Conservation (phyloP, 2,888 invertebrate species). For the Nomada goodeniana region DNA sequence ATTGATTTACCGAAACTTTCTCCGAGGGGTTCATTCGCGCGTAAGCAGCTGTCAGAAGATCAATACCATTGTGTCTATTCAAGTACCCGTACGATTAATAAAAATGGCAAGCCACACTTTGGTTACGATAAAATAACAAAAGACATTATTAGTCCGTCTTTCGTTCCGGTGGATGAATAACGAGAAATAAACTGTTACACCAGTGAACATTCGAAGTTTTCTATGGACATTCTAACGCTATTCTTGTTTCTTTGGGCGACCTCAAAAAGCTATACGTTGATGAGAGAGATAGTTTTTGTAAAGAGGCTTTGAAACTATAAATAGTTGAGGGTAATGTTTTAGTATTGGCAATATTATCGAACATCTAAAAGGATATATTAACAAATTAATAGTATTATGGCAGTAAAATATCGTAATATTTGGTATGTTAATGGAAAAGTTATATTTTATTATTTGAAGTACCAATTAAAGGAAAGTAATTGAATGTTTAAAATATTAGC, state of each 20-base stretch:
- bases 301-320: too few relatives aligned
- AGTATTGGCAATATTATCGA: too few relatives aligned
- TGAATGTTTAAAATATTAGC: too few relatives aligned
- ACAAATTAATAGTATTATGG: too few relatives aligned
- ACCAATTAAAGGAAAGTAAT: too few relatives aligned
- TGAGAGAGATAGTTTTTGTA: neutral
- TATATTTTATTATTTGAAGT: too few relatives aligned
- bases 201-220: neutral
- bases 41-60: constrained; percentile 4
- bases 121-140: neutral
- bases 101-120: neutral
- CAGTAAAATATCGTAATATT: too few relatives aligned
- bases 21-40: constrained; percentile 23
- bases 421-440: too few relatives aligned
- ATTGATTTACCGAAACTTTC: constrained; percentile 58
- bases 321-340: too few relatives aligned
- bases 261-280: neutral
- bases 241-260: neutral
- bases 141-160: neutral
- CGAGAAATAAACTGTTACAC: too few relatives aligned
- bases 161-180: neutral
- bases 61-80: neutral
- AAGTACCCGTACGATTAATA: neutral
- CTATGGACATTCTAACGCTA: neutral
- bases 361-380: too few relatives aligned